Evolutionary conservation across 2,797 vertebrate species (phyloP), one percentile per base, ranked within the genome.

Genomic region (Falco berigora): DNA sequence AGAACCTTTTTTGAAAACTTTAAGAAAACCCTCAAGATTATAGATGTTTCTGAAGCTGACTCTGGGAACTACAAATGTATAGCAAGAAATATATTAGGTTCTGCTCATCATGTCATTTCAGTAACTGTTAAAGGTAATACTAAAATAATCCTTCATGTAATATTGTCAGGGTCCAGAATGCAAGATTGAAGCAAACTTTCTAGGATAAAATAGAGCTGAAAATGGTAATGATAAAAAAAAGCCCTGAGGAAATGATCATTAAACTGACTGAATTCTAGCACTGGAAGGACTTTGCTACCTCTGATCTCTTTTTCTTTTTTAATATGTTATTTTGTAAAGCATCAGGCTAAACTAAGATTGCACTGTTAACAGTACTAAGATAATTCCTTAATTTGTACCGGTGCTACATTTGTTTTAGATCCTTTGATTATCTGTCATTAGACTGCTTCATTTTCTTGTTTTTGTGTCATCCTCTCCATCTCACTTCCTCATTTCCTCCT

Each of bases 21-120:
- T 97, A 98, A 98, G 95, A 99, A 99, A 98, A 99, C 98, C 8
- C 98, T 99, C 50, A 98, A 98, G 71, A 99, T 99, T 38, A 81
- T 92, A 91, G 98, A 99, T 50, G 98, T 99, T 95, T 99, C 99
- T 2, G 99, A 99, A 96, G 98, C 98, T 4, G 99, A 99, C 68
- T 98, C 98, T 16, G 99, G 99, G 64, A 98, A 98, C 73, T 99
- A 99, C 96, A 99, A 98, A 90, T 99, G 99, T 94, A 98, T 97
- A n/a, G 99, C 99, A 81, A 98, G 95, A 95, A 99, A 99, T 96
- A 23, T 17, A 3, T 94, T 98, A 27, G 99, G 99, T 97, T 97
- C 97, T 2, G 96, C 96, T 88, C 98, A 99, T 92, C 99, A 99
- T 94, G 98, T 97, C 92, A 99, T 99, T 97, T 98, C 96, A 13